These are phyloP conservation scores for Halcyon chelicuti DNA, from an alignment of 2,797 vertebrate genomes.

Conservation along the genomic window DNA sequence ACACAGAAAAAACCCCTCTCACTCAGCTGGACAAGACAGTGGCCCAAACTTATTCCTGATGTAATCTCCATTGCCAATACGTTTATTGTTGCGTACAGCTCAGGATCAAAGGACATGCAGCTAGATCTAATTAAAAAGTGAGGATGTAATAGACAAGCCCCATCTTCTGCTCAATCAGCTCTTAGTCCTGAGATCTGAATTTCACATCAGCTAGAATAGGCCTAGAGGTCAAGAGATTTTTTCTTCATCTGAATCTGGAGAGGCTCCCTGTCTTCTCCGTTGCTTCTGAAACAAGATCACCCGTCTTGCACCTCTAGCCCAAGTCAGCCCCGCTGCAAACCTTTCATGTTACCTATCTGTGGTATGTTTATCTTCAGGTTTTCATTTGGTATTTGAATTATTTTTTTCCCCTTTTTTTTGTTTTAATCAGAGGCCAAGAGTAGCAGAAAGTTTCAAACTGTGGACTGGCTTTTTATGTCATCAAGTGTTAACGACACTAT, in stretches of 20 bases:
- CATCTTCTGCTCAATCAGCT: constrained; percentile 68
- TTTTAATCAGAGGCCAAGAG: background rate
- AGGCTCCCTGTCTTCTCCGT: constrained; percentile 38
- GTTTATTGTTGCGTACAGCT: constrained; percentile 32
- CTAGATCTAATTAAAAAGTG: constrained; percentile 67
- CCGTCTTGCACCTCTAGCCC: background rate
- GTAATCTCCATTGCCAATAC: constrained; percentile 32
- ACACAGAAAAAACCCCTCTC: background rate
- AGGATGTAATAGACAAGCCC: constrained; percentile 56
- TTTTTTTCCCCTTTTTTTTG: background rate
- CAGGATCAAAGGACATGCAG: constrained; percentile 54
- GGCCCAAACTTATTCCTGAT: background rate
- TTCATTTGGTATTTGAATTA: background rate
- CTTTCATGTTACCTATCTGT: background rate
- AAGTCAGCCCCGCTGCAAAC: background rate
- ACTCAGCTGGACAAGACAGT: background rate
- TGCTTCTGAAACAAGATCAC: constrained; percentile 33
- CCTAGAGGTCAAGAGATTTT: constrained; percentile 55
- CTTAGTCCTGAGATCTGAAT: constrained; percentile 45
- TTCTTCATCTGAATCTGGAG: constrained; percentile 35
- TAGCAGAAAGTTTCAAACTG: background rate
- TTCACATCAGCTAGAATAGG: background rate
- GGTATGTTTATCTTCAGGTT: background rate
- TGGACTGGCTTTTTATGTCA: background rate
- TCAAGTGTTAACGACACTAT: background rate